Conservation (phyloP, 1,140 invertebrate species). For the Paralvinella palmiformis region DNA sequence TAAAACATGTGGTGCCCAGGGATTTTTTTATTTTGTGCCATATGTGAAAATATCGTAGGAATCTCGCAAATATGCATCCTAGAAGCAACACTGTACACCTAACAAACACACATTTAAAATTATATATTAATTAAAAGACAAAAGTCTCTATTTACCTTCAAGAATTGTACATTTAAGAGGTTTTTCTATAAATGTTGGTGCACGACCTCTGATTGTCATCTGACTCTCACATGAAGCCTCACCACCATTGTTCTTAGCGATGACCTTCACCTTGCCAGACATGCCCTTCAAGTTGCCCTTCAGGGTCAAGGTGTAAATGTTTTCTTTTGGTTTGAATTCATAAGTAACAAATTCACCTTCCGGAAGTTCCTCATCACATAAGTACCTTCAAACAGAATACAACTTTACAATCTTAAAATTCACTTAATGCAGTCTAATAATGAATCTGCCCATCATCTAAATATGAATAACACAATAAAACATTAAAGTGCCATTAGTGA, state of each 20-base stretch:
- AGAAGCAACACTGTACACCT: too few species aligned
- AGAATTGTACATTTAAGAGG: constrained; percentile 48
- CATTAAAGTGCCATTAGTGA: too few species aligned
- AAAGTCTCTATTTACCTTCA: constrained; percentile 37
- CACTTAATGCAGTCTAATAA: too few species aligned
- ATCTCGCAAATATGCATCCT: too few species aligned
- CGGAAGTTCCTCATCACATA: constrained; percentile 42
- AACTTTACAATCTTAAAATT: too few species aligned
- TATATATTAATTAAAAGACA: too few species aligned
- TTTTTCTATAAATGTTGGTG: constrained; percentile 38
- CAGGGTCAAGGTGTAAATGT: constrained; percentile 34
- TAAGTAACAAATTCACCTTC: constrained; percentile 35
- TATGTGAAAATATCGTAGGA: too few species aligned
- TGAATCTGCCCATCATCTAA: too few species aligned
- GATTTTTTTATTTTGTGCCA: too few species aligned
- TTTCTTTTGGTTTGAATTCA: constrained; percentile 33
- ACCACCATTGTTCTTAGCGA: constrained; percentile 42
- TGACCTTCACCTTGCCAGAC: constrained; percentile 37
- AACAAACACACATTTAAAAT: too few species aligned
- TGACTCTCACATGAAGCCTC: constrained; percentile 36
- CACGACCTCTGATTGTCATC: constrained; percentile 39
- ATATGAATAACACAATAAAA: too few species aligned
- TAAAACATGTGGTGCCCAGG: too few species aligned
- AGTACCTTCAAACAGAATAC: constrained; percentile 35
- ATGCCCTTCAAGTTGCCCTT: constrained; percentile 33